phyloP scores from a whole-genome alignment of 2,797 vertebrate genomes.

The Lithobates sylvaticus region DNA sequence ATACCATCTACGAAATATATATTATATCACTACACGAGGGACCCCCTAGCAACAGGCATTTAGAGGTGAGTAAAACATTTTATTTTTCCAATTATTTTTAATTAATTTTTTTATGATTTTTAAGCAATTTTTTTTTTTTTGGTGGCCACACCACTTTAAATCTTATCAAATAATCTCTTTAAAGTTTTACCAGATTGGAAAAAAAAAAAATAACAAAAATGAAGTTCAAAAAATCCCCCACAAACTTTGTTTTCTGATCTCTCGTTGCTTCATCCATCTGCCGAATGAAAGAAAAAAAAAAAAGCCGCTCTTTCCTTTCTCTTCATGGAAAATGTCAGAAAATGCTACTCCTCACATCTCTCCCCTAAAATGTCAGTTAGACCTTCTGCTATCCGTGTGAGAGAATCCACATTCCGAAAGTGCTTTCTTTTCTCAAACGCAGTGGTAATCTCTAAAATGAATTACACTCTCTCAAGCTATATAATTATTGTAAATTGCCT shows the following conservation, averaged over 20 bases:
- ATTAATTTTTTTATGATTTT: too few relatives aligned
- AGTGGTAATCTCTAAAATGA: conserved; percentile 58
- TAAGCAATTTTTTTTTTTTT: too few relatives aligned
- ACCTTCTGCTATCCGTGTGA: conserved; percentile 50
- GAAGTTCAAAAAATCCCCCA: too few relatives aligned
- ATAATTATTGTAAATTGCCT: conserved; percentile 61
- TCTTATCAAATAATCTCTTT: too few relatives aligned
- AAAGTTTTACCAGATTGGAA: not conserved
- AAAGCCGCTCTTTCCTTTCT: not conserved
- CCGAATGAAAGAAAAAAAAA: conserved; percentile 3
- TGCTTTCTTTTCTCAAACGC: conserved; percentile 54
- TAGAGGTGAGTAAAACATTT: too few relatives aligned
- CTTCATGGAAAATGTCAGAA: conserved; percentile 52
- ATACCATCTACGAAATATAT: too few relatives aligned
- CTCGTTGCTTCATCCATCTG: conserved; percentile 31
- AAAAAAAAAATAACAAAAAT: conserved; percentile 8
- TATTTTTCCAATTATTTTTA: too few relatives aligned
- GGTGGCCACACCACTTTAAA: too few relatives aligned
- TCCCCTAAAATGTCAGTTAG: conserved; percentile 58
- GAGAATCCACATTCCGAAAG: conserved; percentile 32
- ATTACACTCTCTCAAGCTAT: conserved; percentile 50
- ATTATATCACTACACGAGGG: too few relatives aligned
- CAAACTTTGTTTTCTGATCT: conserved; percentile 15
- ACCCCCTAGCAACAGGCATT: too few relatives aligned
- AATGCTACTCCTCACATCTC: conserved; percentile 50